Evolutionary conservation across 1,140 invertebrate genomes (phyloP).

Genomic region (Anadara kagoshimensis): DNA sequence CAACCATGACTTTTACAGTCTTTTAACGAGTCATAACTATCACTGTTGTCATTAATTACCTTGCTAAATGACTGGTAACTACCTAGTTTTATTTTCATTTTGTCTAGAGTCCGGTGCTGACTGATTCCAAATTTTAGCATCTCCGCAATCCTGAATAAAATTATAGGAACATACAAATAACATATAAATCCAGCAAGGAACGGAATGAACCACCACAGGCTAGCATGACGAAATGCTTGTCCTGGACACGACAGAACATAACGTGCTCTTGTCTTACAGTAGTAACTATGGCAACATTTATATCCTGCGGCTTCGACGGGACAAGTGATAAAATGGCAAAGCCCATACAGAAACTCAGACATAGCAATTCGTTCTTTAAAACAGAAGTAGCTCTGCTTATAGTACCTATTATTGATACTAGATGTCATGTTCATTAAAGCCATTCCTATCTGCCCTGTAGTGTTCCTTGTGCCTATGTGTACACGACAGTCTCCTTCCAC

Average conservation of each 20-base stretch:
- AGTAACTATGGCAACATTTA: constrained; percentile 23
- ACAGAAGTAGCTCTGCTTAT: constrained; percentile 37
- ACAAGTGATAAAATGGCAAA: constrained; percentile 30
- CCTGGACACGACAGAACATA: constrained; percentile 7
- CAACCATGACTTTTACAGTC: background rate
- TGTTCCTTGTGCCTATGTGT: constrained; percentile 18
- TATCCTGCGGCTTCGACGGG: constrained; percentile 32
- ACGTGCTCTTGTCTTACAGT: background rate
- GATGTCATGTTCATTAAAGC: constrained; percentile 23
- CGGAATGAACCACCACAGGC: constrained; percentile 26
- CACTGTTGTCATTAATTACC: background rate
- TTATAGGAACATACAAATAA: constrained; percentile 12
- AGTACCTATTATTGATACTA: background rate
- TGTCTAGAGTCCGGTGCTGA: background rate
- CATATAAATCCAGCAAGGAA: constrained; percentile 11
- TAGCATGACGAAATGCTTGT: constrained; percentile 7
- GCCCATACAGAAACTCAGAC: constrained; percentile 3
- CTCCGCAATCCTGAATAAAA: constrained; percentile 1
- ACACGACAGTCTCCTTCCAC: constrained; percentile 18
- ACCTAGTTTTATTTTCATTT: background rate
- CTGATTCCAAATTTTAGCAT: background rate
- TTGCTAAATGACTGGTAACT: background rate
- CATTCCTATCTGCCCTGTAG: constrained; percentile 17
- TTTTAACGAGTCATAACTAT: background rate
- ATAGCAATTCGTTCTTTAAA: constrained; percentile 30